phyloP scores from a whole-genome alignment of 35 echinoderm and acorn worm species.

The Amphiura filiformis region DNA sequence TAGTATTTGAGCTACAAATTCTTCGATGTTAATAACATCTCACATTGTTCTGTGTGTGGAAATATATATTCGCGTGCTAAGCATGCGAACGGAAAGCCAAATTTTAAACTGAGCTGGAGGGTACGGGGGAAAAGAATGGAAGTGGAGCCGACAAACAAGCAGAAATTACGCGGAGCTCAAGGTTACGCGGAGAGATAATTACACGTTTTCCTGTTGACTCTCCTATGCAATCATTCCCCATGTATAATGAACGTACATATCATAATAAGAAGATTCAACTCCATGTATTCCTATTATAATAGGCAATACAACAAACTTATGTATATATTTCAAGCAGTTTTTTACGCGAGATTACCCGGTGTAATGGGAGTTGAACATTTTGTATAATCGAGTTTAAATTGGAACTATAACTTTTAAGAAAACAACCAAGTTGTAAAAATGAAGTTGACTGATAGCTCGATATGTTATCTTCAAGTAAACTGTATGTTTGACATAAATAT shows the following conservation, averaged over 20 bases:
- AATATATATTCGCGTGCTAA: too few species aligned
- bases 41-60: too few species aligned
- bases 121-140: neutral
- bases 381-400: constrained; percentile 7
- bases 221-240: neutral
- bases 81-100: constrained; percentile 7
- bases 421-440: neutral
- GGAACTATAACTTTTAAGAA: neutral
- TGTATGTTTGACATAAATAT: too few species aligned
- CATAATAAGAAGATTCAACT: neutral
- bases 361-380: neutral
- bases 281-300: neutral
- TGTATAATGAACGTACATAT: neutral
- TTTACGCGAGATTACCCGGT: too few species aligned
- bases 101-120: neutral
- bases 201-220: neutral
- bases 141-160: neutral
- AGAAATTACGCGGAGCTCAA: constrained; percentile 6
- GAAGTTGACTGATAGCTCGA: neutral
- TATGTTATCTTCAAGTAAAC: neutral
- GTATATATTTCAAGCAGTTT: too few species aligned
- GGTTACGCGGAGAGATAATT: neutral
- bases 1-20: too few species aligned
- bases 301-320: too few species aligned
- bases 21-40: too few species aligned